phyloP scores from a whole-genome alignment of 2,797 vertebrate species.

The Galaxias olidus region DNA sequence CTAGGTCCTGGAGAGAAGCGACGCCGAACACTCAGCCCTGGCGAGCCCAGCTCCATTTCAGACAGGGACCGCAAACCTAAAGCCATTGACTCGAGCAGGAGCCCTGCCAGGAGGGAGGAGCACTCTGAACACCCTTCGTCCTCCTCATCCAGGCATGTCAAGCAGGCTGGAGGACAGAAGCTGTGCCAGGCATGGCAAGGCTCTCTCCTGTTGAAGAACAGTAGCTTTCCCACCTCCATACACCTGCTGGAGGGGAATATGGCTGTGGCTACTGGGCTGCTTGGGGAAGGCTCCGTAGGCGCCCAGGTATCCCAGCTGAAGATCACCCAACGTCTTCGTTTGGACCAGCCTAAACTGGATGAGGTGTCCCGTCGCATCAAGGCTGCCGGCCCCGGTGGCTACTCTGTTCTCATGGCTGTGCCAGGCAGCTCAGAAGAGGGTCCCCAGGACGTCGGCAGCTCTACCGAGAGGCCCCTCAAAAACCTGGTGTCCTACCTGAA shows the following conservation, averaged over 20 bases:
- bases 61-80: conserved; percentile 68
- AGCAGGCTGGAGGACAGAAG: conserved; percentile 66
- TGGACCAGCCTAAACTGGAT: conserved; percentile 96
- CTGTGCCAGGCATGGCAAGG: conserved; percentile 93
- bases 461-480: conserved; percentile 92
- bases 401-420: conserved; percentile 89
- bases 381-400: conserved; percentile 87
- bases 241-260: conserved; percentile 93
- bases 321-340: conserved; percentile 95
- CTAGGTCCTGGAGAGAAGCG: conserved; percentile 77
- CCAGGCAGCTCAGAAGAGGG: conserved; percentile 81
- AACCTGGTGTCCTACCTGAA: conserved; percentile 99
- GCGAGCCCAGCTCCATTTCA: conserved; percentile 1
- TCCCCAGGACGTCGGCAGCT: conserved; percentile 75
- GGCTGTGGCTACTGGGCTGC: conserved; percentile 82
- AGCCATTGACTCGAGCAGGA: conserved; percentile 78
- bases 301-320: conserved; percentile 91
- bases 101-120: conserved; percentile 71
- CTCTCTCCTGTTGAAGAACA: conserved; percentile 95
- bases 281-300: conserved; percentile 81
- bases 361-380: conserved; percentile 97
- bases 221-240: conserved; percentile 96
- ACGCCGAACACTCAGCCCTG: conserved; percentile 53
- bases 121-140: conserved; percentile 45
- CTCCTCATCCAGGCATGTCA: conserved; percentile 65